These are phyloP conservation scores for Acronicta aceris DNA, from an alignment of 2,888 invertebrate genomes.

Conservation along the genomic window DNA sequence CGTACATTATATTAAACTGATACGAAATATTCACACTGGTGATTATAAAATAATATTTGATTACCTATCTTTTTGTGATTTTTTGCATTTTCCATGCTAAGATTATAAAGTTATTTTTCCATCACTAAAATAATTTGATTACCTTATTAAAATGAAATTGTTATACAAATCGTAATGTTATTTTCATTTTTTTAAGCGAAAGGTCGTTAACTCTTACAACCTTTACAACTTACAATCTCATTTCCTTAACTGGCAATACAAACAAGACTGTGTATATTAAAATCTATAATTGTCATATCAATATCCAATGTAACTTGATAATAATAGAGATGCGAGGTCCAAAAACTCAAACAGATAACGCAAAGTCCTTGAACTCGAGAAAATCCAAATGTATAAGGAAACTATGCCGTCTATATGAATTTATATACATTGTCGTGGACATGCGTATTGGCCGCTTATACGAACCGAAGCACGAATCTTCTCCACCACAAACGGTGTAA, in stretches of 20 bases:
- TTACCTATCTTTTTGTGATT: too few relatives aligned
- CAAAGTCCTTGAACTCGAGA: constrained; percentile 87
- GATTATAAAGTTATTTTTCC: too few relatives aligned
- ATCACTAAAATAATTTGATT: too few relatives aligned
- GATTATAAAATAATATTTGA: too few relatives aligned
- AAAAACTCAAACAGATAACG: constrained; percentile 82
- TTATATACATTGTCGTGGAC: constrained; percentile 86
- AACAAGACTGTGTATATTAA: constrained; percentile 29
- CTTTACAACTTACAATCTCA: too few relatives aligned
- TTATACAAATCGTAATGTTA: too few relatives aligned
- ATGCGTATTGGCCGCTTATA: constrained; percentile 88
- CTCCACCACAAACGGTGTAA: constrained; percentile 71
- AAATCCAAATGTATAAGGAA: constrained; percentile 87
- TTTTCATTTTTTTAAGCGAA: too few relatives aligned
- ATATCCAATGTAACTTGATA: constrained; percentile 64
- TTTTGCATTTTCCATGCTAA: too few relatives aligned
- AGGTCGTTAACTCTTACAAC: too few relatives aligned
- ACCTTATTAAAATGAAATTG: too few relatives aligned
- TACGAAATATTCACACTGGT: too few relatives aligned
- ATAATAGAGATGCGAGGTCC: constrained; percentile 67
- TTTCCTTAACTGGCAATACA: constrained; percentile 7
- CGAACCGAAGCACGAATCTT: constrained; percentile 85
- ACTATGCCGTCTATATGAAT: constrained; percentile 84
- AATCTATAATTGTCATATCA: constrained; percentile 52
- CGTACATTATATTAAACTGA: too few relatives aligned